A percentile compares a stretch with the other conserved stretches of the same genome.
phyloP scores from a whole-genome alignment of 2,797 vertebrate species.

The Erpetoichthys calabaricus region DNA sequence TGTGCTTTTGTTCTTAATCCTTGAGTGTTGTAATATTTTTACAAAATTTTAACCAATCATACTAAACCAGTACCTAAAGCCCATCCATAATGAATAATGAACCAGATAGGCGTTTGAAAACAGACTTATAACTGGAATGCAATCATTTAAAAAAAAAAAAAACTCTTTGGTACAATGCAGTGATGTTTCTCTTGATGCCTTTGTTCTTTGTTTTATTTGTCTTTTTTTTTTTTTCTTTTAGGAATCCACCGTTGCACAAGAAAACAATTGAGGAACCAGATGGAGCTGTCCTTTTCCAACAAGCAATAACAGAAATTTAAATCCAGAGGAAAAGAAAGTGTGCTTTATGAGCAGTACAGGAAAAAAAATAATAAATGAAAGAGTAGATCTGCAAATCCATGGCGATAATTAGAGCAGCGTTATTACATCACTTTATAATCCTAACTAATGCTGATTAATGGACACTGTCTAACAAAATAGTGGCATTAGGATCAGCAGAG shows the following conservation, averaged over 20 bases:
- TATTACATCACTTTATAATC: slow-evolving; percentile 32
- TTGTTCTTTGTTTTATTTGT: neutral
- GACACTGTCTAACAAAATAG: slow-evolving; percentile 48
- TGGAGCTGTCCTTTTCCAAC: slow-evolving; percentile 15
- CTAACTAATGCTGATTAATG: slow-evolving; percentile 43
- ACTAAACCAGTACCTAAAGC: too few species aligned
- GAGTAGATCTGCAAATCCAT: slow-evolving; percentile 35
- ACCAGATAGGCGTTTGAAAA: too few species aligned
- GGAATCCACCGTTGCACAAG: slow-evolving; percentile 43
- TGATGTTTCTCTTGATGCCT: too few species aligned
- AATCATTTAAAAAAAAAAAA: too few species aligned
- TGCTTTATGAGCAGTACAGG: slow-evolving; percentile 6
- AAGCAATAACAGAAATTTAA: slow-evolving; percentile 24
- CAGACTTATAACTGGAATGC: too few species aligned
- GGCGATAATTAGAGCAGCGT: slow-evolving; percentile 48
- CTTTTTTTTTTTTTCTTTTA: slow-evolving; percentile 16
- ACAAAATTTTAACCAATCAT: too few species aligned
- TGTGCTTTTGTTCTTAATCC: too few species aligned
- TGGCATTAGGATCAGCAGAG: slow-evolving; percentile 37
- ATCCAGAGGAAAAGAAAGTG: slow-evolving; percentile 17
- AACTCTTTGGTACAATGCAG: too few species aligned
- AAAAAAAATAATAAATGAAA: slow-evolving; percentile 5
- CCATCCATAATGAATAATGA: too few species aligned
- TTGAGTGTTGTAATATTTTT: too few species aligned
- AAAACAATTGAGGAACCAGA: slow-evolving; percentile 50